Percentiles rank a stretch among this genome's conserved stretches.
Conservation (phyloP, 2,113 vertebrate species). For the Clarias magur region DNA sequence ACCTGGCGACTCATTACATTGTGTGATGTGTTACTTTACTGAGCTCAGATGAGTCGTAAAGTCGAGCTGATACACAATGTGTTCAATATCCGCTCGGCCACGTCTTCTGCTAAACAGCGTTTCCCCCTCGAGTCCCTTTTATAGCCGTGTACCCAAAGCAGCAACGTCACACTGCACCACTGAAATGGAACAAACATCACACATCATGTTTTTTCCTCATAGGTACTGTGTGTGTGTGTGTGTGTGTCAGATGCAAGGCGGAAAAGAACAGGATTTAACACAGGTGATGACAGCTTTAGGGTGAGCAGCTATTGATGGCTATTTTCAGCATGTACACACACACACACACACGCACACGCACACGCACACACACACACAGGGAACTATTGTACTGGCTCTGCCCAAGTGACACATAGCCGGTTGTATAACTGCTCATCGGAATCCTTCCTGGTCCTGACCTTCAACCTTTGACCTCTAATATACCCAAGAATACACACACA, state of each 20-base stretch:
- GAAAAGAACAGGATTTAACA: conserved; percentile 60
- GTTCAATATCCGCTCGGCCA: not conserved
- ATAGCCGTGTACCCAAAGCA: not conserved
- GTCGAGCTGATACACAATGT: not conserved
- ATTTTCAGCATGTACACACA: conserved; percentile 61
- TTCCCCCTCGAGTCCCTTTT: not conserved
- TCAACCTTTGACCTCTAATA: conserved; percentile 4
- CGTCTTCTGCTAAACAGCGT: not conserved
- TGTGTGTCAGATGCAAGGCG: conserved; percentile 27
- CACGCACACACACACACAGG: conserved; percentile 15
- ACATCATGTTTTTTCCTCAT: conserved; percentile 3
- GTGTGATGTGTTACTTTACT: not conserved
- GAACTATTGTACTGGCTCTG: conserved; percentile 67
- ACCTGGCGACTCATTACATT: not conserved
- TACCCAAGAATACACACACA: conserved; percentile 2
- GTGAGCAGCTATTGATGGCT: conserved; percentile 64
- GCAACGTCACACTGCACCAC: not conserved
- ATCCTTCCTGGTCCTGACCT: conserved; percentile 1
- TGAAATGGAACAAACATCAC: not conserved
- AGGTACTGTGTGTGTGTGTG: conserved; percentile 18
- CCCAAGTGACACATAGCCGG: conserved; percentile 18
- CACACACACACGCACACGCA: conserved; percentile 48
- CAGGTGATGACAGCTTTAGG: conserved; percentile 69
- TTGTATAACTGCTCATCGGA: conserved; percentile 5
- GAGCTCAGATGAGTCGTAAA: not conserved